Base-by-base conservation (phyloP, 2,797 vertebrate genomes). In the Lacerta viridis region DNA sequence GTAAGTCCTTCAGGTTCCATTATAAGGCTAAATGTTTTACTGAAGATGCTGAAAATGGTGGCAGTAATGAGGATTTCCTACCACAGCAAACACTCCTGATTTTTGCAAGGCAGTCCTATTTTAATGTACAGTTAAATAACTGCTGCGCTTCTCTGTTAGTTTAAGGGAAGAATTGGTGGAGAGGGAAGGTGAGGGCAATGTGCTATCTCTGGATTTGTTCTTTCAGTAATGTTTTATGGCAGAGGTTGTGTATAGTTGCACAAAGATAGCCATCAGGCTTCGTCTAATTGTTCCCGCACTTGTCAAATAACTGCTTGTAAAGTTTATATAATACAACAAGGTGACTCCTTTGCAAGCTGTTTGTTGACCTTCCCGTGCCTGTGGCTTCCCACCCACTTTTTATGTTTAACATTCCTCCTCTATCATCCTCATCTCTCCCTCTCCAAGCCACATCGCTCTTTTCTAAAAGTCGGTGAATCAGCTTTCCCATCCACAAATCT, bases 191-290 rank as follows among this genome's bases (percentile, higher is more conserved):
- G 4, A 84, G 59, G 33, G 74, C 61, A 50, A 69, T 69, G 20
- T 3, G 83, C 20, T 25, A 83, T 39, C 39, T 59, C 15, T 17
- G 43, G 27, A 23, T 41, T 80, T 84, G 66, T 69, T 71, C 17
- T 84, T 61, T 83, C 25, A 55, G 5, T 29, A 78, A 66, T 64
- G 59, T 61, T 71, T 88, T n/a, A 79, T 78, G n/a, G 1, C 18
- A 84, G 64, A 79, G 29, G 39, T 59, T 39, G 59, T 61, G 29
- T 77, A 33, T 11, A 39, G 29, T 64, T 68, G 27, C 33, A n/a
- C 25, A 43, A 4, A 77, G 85, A 87, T 87, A 80, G 59, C 17
- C 27, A 87, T 87, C 77, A 72, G 66, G 33, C 43, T 80, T 55
- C 69, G 27, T n/a, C 76, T 88, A 61, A 78, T 25, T 71, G 82